Percentiles rank a stretch among this genome's conserved stretches.
phyloP scores from a whole-genome alignment of 2,888 invertebrate genomes.

The Chrysina gloriosa region DNA sequence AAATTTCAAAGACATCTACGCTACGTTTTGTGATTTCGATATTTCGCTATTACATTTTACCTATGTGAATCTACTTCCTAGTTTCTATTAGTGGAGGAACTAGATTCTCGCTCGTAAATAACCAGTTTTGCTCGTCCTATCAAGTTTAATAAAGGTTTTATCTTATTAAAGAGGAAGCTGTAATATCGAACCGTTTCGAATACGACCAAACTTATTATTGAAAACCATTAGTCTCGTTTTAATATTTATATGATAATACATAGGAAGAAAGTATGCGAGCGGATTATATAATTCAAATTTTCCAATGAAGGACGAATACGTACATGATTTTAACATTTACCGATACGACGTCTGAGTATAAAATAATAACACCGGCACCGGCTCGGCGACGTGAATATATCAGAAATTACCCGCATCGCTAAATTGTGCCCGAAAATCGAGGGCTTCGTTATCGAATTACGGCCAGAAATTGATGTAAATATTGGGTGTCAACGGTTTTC shows the following conservation, averaged over 20 bases:
- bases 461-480: conserved; percentile 32
- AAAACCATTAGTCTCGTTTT: too few relatives aligned
- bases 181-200: background rate
- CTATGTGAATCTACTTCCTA: background rate
- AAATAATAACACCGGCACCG: background rate
- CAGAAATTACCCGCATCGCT: background rate
- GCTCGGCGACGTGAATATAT: background rate
- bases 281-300: background rate
- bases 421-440: conserved; percentile 10
- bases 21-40: background rate
- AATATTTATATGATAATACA: too few relatives aligned
- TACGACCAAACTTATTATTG: too few relatives aligned
- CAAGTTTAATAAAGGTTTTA: background rate
- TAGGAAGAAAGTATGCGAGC: too few relatives aligned
- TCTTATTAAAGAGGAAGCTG: background rate
- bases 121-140: background rate
- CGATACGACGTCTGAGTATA: background rate
- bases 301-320: background rate
- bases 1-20: background rate
- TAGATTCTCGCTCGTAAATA: background rate
- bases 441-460: conserved; percentile 35
- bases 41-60: background rate
- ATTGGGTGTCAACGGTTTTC: conserved; percentile 33
- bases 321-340: background rate
- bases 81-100: background rate